Evolutionary conservation across 2,888 invertebrate genomes (phyloP), one percentile per base, ranked within the genome.

Genomic region (Orthosia incerta): DNA sequence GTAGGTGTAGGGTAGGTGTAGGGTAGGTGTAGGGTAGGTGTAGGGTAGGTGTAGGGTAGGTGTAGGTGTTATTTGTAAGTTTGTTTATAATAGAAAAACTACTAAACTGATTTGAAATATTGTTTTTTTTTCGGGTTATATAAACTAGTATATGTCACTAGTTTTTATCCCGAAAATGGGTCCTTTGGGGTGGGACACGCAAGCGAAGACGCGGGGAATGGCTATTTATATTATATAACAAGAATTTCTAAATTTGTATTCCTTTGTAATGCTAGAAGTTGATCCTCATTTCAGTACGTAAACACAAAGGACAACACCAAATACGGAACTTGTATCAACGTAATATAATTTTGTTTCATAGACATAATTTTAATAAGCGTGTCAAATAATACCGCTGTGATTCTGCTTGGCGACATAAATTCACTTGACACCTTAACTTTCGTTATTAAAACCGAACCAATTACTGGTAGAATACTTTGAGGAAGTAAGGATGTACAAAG

Each of bases 341-440:
- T n/a, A 75, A 46, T 18, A 57, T 45, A 56, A 23, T 64, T 59
- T 2, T 48, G 46, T 80, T 71, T 46, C 70, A 53, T 13, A 57
- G 16, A 23, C 9, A 56, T 63, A 53, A 55, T 63, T 20, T 31
- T 20, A 66, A 55, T 39, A 63, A 74, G 46, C 13, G 51, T n/a
- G 48, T 60, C 55, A 63, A 46, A 70, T 63, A 66, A 61, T 70
- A 60, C 23, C 12, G 4, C 39, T 61, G 53, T 61, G 55, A 56
- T 46, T 55, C n/a, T n/a, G 26, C n/a, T 62, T 50, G 9, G 13
- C 18, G 5, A 23, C 23, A 66, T 26, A 48, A 48, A 51, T 56
- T 16, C 18, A 80, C 31, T 68, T 71, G 61, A 81, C 48, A 64
- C 67, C 50, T 12, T 60, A n/a, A 68, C 45, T 68, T 79, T 59